phyloP scores from a whole-genome alignment of 2,797 vertebrate genomes.

The Falco novaeseelandiae region DNA sequence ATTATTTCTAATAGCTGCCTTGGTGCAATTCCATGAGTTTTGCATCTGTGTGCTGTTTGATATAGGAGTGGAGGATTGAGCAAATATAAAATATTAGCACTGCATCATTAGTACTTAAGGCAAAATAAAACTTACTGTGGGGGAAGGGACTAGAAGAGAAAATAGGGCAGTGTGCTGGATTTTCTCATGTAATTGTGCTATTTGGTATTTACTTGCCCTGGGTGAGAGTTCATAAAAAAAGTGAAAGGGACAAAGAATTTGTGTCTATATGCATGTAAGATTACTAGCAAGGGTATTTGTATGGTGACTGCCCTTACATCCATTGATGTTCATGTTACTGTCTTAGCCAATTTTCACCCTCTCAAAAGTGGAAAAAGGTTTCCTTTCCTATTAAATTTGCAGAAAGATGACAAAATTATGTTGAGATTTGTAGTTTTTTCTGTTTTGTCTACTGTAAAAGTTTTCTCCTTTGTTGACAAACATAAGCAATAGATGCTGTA shows the following conservation, averaged over 20 bases:
- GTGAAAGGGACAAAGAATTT: neutral
- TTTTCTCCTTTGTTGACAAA: neutral
- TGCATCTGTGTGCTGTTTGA: neutral
- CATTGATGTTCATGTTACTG: neutral
- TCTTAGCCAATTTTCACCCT: neutral
- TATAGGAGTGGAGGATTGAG: neutral
- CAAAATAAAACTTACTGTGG: neutral
- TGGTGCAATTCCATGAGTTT: neutral
- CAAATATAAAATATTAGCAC: neutral
- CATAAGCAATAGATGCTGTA: neutral
- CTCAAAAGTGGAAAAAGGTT: neutral
- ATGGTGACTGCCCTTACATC: neutral
- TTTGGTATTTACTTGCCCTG: neutral
- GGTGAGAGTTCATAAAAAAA: neutral
- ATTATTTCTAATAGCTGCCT: conserved; percentile 26
- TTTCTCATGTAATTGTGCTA: neutral
- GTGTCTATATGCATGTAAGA: neutral
- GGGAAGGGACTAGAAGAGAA: neutral
- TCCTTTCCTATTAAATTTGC: neutral
- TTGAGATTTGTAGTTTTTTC: neutral
- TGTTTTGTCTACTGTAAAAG: neutral
- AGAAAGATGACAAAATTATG: neutral
- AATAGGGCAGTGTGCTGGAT: neutral
- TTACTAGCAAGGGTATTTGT: neutral
- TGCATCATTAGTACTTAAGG: neutral